Base-by-base conservation (phyloP, 2,888 invertebrate genomes). In the Ormyrus thymus region DNA sequence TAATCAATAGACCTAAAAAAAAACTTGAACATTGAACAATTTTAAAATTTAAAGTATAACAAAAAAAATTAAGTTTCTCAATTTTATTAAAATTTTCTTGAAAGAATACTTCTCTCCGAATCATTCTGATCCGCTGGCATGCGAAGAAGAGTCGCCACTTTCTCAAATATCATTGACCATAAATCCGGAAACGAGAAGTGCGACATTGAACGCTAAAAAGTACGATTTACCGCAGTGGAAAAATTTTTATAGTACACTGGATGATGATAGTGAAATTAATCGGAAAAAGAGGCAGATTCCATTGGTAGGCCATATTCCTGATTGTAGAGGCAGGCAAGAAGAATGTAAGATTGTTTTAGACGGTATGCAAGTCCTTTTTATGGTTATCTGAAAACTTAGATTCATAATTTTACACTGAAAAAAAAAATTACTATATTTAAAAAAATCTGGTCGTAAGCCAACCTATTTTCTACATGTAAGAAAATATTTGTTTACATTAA, bases 291-390 rank as follows among this genome's bases (percentile, higher is more conserved):
- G 79, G 11, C 79, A 79, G 11, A 51, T 46, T 55, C 29, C 61
- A 10, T 15, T 29, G 29, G 29, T 29, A 29, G 29, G 29, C 29
- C 3, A 15, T 7, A 10, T 46, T 7, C 29, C 56, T 10, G 66
- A 79, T 50, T 79, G 79, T 46, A 45, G 15, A 7, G 61, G 11
- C 9, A 71, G 43, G 51, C 59, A 71, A 5, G 51, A 76, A 11
- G 79, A 79, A 8, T 79, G 79, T 29, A 46, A 50, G 13, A 55
- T 75, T 8, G n/a, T 79, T 15, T 11, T 79, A 7, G 29, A 76
- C 7, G 64, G 79, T 79, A 64, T 1, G 29, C 3, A 29, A 29
- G 29, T 29, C 3, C 29, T 29, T 29, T 29, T 29, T 29, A 29
- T 29, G 29, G 29, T 29, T 29, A 29, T 29, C 3, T 29, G 29